Conservation (phyloP, 1,140 invertebrate species). For the Lycorma delicatula region DNA sequence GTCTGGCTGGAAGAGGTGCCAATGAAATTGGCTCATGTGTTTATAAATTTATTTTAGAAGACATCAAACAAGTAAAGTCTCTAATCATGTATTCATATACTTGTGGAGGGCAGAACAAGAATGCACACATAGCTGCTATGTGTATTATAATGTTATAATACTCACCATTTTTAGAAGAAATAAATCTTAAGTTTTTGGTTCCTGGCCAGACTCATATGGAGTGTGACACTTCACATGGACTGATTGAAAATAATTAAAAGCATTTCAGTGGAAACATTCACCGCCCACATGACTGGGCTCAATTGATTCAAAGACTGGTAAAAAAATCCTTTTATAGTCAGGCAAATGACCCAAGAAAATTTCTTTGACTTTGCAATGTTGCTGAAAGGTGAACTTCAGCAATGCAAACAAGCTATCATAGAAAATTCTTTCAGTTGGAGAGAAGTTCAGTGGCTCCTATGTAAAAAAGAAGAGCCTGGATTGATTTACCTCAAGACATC, state of each 20-base stretch:
- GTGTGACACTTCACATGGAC: neutral
- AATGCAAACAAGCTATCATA: neutral
- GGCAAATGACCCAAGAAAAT: neutral
- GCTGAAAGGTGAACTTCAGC: neutral
- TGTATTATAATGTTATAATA: neutral
- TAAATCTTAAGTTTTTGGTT: neutral
- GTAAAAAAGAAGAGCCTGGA: neutral
- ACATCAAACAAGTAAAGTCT: neutral
- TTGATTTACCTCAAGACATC: too few relatives aligned
- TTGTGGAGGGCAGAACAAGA: neutral
- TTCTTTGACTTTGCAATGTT: neutral
- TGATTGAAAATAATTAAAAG: neutral
- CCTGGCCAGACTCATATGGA: neutral
- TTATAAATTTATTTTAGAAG: conserved; percentile 6
- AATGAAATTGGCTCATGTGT: conserved; percentile 17
- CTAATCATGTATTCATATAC: neutral
- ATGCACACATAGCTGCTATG: neutral
- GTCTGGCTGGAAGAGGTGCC: conserved; percentile 13
- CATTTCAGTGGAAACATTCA: neutral
- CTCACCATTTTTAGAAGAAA: neutral
- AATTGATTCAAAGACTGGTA: neutral
- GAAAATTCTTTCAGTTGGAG: neutral
- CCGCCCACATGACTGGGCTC: neutral
- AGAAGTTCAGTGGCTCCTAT: neutral
- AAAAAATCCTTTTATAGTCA: neutral